Evolutionary conservation across 2,113 vertebrate genomes (phyloP).

Genomic region (Ictidomys tridecemlineatus): DNA sequence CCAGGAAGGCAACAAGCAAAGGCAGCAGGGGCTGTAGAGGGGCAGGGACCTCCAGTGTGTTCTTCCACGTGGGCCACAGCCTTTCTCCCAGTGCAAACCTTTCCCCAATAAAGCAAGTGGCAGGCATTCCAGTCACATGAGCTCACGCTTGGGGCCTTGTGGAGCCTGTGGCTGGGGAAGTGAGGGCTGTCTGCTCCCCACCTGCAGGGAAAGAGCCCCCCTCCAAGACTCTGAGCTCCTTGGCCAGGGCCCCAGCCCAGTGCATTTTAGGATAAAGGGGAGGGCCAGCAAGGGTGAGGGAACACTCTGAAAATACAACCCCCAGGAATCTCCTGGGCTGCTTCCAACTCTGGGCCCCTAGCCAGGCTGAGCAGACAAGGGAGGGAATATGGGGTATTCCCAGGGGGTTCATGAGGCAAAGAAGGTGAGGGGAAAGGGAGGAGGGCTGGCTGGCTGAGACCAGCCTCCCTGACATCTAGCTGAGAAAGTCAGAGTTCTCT

Average conservation of each 20-base stretch:
- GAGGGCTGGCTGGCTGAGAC: neutral
- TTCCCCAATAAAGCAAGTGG: conserved; percentile 42
- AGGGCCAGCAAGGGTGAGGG: neutral
- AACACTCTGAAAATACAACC: conserved; percentile 16
- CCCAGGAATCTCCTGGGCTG: neutral
- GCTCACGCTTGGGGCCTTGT: conserved; percentile 30
- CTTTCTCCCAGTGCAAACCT: neutral
- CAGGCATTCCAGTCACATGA: conserved; percentile 71
- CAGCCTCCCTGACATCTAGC: neutral
- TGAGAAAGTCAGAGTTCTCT: neutral
- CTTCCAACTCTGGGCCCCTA: conserved; percentile 36
- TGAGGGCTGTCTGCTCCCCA: conserved; percentile 52
- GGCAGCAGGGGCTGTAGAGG: neutral
- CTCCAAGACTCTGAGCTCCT: neutral
- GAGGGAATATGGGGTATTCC: neutral
- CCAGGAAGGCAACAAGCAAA: neutral
- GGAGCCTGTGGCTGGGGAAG: neutral
- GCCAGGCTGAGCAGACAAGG: conserved; percentile 42
- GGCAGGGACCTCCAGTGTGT: neutral
- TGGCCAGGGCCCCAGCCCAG: conserved; percentile 34
- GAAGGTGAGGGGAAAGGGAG: neutral
- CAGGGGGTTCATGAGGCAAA: neutral
- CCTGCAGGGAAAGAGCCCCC: neutral
- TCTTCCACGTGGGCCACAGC: neutral
- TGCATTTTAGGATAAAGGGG: conserved; percentile 52